Percentiles rank a stretch among this genome's conserved stretches.
These are phyloP conservation scores for Hypothenemus hampei DNA, from an alignment of 1,140 invertebrate genomes.

Conservation along the genomic window DNA sequence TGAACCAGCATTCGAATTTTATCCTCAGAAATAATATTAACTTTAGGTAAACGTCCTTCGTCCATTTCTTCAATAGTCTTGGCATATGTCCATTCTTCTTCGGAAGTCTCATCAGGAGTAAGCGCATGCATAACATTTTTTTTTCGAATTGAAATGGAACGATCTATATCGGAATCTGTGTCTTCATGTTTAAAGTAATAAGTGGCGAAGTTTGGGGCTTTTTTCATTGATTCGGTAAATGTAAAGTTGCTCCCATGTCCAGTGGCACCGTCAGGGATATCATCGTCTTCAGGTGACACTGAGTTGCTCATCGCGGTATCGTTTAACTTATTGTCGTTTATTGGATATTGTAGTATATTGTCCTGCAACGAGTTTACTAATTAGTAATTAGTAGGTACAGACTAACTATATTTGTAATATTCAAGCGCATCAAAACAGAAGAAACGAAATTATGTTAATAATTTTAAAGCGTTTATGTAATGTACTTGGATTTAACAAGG, in stretches of 20 bases:
- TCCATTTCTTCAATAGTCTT: conserved; percentile 43
- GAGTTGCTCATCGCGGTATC: conserved; percentile 25
- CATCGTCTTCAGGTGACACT: conserved; percentile 7
- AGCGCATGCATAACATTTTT: too few relatives aligned
- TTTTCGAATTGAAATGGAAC: too few relatives aligned
- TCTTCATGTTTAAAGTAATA: conserved; percentile 81
- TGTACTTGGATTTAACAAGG: neutral
- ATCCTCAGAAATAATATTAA: conserved; percentile 40
- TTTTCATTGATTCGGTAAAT: conserved; percentile 53
- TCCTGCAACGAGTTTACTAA: conserved; percentile 17
- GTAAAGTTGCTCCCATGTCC: conserved; percentile 24
- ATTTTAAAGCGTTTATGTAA: neutral
- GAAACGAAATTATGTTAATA: neutral
- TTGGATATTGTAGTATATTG: conserved; percentile 15
- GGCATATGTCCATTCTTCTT: conserved; percentile 69
- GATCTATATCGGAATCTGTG: conserved; percentile 67
- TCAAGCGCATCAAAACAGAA: neutral
- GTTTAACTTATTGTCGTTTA: conserved; percentile 20
- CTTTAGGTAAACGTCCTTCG: conserved; percentile 28
- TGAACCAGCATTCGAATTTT: conserved; percentile 62
- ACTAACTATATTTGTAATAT: neutral
- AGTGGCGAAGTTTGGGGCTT: conserved; percentile 72
- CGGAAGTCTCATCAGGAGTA: conserved; percentile 61
- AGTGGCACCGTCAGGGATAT: conserved; percentile 22
- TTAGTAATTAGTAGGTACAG: neutral